Percentiles rank a stretch among this genome's conserved stretches.
Conservation (phyloP, 2,888 invertebrate genomes). For the Ptychoptera albimana region DNA sequence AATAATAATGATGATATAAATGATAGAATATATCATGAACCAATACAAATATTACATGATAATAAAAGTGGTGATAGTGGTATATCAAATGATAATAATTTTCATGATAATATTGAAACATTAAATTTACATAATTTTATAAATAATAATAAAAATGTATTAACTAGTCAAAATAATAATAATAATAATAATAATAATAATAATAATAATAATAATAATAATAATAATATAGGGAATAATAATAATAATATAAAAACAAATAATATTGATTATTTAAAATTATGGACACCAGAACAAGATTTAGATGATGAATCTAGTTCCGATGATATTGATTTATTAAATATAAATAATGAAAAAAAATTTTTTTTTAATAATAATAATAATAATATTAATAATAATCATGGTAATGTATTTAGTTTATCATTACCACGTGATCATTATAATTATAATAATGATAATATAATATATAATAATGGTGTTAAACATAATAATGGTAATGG, state of each 20-base stretch:
- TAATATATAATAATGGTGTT: no score
- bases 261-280: slow-evolving; percentile 17
- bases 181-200: neutral
- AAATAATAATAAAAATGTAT: no score
- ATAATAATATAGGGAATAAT: neutral
- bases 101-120: slow-evolving; percentile 22
- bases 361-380: neutral
- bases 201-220: neutral
- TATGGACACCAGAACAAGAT: slow-evolving; percentile 80
- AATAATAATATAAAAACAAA: neutral
- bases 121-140: slow-evolving; percentile 6
- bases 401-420: slow-evolving; percentile 54
- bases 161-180: no score
- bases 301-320: slow-evolving; percentile 51
- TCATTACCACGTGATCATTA: slow-evolving; percentile 49
- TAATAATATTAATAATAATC: slow-evolving; percentile 23
- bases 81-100: slow-evolving; percentile 63
- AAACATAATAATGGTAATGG: no score
- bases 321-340: slow-evolving; percentile 26
- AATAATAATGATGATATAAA: slow-evolving; percentile 32
- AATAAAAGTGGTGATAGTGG: slow-evolving; percentile 75
- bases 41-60: slow-evolving; percentile 29
- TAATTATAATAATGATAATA: no score
- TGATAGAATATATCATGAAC: slow-evolving; percentile 36
- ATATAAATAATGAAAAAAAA: slow-evolving; percentile 17